Evolutionary conservation across 53 echinoderm and acorn worm genomes (phyloP).

Genomic region (Actinopyga echinites): DNA sequence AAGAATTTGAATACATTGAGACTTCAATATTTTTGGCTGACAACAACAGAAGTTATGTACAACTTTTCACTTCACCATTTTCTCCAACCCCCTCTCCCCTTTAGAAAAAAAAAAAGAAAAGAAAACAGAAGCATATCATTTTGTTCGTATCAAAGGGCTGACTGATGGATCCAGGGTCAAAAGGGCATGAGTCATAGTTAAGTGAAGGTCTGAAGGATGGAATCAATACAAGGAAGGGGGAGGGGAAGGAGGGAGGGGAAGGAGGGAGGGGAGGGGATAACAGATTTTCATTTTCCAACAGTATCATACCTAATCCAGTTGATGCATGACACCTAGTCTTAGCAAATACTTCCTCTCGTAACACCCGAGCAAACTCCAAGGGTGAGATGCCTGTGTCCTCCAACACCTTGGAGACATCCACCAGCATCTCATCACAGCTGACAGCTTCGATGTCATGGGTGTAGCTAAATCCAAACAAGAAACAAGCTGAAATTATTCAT

Average conservation of each 20-base stretch:
- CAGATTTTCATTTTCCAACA: no score
- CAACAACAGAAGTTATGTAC: no score
- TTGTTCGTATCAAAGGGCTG: no score
- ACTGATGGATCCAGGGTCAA: no score
- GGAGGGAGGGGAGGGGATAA: not conserved
- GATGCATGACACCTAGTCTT: conserved; percentile 91
- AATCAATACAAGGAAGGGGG: not conserved
- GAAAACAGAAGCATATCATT: no score
- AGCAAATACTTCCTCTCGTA: conserved; percentile 76
- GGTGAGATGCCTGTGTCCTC: conserved; percentile 69
- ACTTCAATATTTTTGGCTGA: no score
- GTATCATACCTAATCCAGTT: conserved; percentile 75
- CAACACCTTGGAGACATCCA: conserved; percentile 70
- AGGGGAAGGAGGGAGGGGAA: not conserved
- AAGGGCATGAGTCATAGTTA: no score
- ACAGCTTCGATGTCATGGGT: conserved; percentile 99
- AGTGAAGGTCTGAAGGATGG: not conserved
- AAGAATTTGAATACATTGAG: no score
- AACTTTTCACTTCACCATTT: no score
- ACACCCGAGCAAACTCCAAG: conserved; percentile 56
- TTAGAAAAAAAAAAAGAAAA: no score
- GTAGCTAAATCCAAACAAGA: conserved; percentile 55
- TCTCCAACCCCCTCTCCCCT: no score
- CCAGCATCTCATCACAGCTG: conserved; percentile 98
- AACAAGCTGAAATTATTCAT: not conserved